Evolutionary conservation across 2,888 invertebrate genomes (phyloP).

Genomic region (Rotaria macrura): DNA sequence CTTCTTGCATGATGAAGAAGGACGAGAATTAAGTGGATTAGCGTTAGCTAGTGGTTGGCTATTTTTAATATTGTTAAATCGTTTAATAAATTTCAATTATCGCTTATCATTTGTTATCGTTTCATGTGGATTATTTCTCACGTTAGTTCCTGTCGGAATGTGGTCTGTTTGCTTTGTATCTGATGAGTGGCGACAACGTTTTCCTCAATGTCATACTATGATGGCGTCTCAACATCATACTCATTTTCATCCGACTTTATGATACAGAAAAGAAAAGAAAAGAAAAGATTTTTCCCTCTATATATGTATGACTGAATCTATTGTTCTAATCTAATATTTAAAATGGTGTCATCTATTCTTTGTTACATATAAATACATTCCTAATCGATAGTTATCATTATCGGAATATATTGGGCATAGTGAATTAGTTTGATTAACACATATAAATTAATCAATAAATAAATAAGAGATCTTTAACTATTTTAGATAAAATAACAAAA

Average conservation of each 20-base stretch:
- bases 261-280: no score
- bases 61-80: not conserved
- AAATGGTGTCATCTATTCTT: not conserved
- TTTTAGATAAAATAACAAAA: not conserved
- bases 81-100: not conserved
- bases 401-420: not conserved
- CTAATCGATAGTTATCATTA: not conserved
- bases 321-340: not conserved
- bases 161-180: constrained; percentile 17
- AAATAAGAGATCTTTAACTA: not conserved
- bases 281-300: not conserved
- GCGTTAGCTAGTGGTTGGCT: constrained; percentile 2
- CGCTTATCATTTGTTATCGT: not conserved
- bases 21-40: constrained; percentile 17
- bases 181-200: not conserved
- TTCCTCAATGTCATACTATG: constrained; percentile 13
- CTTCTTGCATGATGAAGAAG: not conserved
- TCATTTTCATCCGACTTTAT: not conserved
- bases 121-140: not conserved
- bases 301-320: not conserved
- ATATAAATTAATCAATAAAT: not conserved
- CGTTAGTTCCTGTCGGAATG: not conserved
- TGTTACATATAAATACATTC: not conserved
- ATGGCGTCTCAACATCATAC: not conserved
- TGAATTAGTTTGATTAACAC: not conserved